Conservation (phyloP, 2,888 invertebrate species). For the Augiades crinisus region DNA sequence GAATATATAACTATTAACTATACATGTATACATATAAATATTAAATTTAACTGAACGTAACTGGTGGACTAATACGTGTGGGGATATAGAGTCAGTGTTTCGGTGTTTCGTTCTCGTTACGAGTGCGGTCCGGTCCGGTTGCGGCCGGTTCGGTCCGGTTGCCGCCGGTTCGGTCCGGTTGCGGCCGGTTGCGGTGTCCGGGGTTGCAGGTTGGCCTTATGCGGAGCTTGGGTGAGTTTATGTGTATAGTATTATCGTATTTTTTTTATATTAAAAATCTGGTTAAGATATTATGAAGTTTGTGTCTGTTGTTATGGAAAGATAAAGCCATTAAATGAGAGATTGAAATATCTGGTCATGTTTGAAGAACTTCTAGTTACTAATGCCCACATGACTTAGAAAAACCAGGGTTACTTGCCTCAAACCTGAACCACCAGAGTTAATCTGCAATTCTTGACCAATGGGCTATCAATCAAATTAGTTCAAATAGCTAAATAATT, state of each 20-base stretch:
- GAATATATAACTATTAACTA: background rate
- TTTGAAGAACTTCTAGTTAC: too few relatives aligned
- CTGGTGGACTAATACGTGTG: background rate
- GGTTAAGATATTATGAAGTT: too few relatives aligned
- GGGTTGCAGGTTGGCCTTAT: conserved; percentile 46
- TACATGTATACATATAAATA: conserved; percentile 2
- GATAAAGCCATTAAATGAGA: too few relatives aligned
- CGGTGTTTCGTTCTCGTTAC: background rate
- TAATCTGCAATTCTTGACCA: too few relatives aligned
- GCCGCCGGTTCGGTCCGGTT: conserved; percentile 33
- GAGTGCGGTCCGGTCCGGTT: background rate
- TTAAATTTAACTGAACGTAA: background rate
- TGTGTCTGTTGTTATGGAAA: too few relatives aligned
- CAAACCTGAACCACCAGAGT: too few relatives aligned
- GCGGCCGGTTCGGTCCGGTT: conserved; percentile 10
- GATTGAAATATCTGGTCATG: too few relatives aligned
- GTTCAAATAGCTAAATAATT: too few relatives aligned
- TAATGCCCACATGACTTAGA: too few relatives aligned
- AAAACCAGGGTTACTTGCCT: too few relatives aligned
- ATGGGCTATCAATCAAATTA: too few relatives aligned
- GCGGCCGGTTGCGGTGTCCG: conserved; percentile 36
- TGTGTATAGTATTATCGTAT: conserved; percentile 5
- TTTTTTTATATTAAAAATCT: too few relatives aligned
- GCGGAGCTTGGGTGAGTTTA: conserved; percentile 58
- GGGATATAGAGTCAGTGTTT: background rate